phyloP scores from a whole-genome alignment of 2,888 invertebrate genomes.

The Lottia scabra region DNA sequence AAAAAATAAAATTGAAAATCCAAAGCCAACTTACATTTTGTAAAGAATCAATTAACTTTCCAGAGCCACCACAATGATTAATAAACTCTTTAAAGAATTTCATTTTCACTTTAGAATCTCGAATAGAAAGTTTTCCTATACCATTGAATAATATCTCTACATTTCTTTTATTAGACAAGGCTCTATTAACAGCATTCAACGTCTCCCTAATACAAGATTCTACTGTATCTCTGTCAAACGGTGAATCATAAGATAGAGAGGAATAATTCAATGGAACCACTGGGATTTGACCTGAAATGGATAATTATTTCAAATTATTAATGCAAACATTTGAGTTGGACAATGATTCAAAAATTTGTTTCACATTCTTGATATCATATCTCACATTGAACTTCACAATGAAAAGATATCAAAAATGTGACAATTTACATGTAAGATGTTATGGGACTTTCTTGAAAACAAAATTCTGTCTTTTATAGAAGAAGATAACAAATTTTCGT shows the following conservation, averaged over 20 bases:
- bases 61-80: conserved; percentile 66
- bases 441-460: too few species aligned
- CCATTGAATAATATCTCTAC: conserved; percentile 66
- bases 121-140: conserved; percentile 65
- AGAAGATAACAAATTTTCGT: too few species aligned
- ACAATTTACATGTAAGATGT: too few species aligned
- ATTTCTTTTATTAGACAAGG: conserved; percentile 60
- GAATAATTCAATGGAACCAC: conserved; percentile 67
- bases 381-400: too few species aligned
- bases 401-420: too few species aligned
- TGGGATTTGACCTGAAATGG: conserved; percentile 59
- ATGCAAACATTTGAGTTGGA: too few species aligned
- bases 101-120: conserved; percentile 67
- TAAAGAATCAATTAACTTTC: conserved; percentile 63
- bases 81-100: conserved; percentile 69
- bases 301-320: too few species aligned
- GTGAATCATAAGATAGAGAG: conserved; percentile 65
- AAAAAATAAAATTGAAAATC: too few species aligned
- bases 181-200: conserved; percentile 58
- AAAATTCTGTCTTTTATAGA: too few species aligned
- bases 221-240: conserved; percentile 66
- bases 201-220: conserved; percentile 68
- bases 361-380: too few species aligned
- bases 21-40: conserved; percentile 63
- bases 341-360: too few species aligned